phyloP scores from a whole-genome alignment of 2,888 invertebrate species.

The Melolontha melolontha region DNA sequence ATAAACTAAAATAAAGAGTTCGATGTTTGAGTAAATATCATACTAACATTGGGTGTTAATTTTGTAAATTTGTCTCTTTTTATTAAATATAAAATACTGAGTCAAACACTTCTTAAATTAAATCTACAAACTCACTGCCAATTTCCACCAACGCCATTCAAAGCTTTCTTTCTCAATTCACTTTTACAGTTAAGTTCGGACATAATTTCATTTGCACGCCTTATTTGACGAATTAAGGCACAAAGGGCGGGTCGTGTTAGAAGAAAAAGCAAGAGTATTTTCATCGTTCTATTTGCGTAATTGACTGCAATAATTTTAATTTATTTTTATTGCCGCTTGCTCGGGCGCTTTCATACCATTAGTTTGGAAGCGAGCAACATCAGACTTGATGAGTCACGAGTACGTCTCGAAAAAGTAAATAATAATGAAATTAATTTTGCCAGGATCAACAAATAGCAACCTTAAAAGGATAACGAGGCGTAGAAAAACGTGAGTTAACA shows the following conservation, averaged over 20 bases:
- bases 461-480: neutral
- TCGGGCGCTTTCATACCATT: neutral
- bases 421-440: conserved; percentile 12
- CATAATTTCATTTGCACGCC: conserved; percentile 1
- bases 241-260: neutral
- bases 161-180: no score
- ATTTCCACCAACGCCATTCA: no score
- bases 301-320: conserved; percentile 18
- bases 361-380: neutral
- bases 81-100: no score
- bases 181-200: neutral
- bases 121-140: no score
- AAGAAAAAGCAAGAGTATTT: conserved; percentile 1
- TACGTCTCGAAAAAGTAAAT: neutral
- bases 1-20: no score
- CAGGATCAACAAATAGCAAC: neutral
- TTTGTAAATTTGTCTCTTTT: no score
- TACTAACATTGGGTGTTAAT: no score
- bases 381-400: neutral
- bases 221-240: neutral
- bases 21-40: no score
- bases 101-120: no score
- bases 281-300: conserved; percentile 2
- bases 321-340: conserved; percentile 14
- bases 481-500: conserved; percentile 8